These are phyloP conservation scores for Laticauda colubrina DNA, from an alignment of 2,113 vertebrate species.

Conservation along the genomic window DNA sequence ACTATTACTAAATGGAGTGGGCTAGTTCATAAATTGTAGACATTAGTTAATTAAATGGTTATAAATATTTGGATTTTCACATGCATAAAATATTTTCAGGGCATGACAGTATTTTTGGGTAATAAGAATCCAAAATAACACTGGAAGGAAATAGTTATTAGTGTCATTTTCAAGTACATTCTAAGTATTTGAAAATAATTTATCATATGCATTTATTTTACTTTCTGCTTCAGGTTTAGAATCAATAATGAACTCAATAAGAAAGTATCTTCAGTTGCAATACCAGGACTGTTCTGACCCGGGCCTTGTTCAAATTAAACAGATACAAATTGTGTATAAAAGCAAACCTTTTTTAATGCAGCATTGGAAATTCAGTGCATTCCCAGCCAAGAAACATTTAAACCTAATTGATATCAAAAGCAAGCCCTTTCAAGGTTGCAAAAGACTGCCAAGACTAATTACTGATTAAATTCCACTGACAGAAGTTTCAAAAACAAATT, in stretches of 20 bases:
- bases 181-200: neutral
- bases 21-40: slow-evolving; percentile 34
- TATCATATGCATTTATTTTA: neutral
- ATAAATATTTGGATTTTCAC: slow-evolving; percentile 4
- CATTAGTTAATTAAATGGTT: slow-evolving; percentile 30
- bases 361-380: no score
- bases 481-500: no score
- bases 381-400: no score
- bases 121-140: neutral
- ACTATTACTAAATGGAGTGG: slow-evolving; percentile 41
- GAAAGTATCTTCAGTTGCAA: neutral
- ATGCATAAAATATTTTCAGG: neutral
- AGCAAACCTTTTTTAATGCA: no score
- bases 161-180: neutral
- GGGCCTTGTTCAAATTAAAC: no score
- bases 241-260: neutral
- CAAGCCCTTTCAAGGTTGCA: no score
- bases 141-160: neutral
- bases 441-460: no score
- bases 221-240: neutral
- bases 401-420: no score
- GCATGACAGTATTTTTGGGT: neutral
- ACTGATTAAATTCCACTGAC: no score
- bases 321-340: no score
- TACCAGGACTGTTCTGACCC: neutral